Conservation (phyloP, 2,888 invertebrate genomes). For the Conops quadrifasciatus region DNA sequence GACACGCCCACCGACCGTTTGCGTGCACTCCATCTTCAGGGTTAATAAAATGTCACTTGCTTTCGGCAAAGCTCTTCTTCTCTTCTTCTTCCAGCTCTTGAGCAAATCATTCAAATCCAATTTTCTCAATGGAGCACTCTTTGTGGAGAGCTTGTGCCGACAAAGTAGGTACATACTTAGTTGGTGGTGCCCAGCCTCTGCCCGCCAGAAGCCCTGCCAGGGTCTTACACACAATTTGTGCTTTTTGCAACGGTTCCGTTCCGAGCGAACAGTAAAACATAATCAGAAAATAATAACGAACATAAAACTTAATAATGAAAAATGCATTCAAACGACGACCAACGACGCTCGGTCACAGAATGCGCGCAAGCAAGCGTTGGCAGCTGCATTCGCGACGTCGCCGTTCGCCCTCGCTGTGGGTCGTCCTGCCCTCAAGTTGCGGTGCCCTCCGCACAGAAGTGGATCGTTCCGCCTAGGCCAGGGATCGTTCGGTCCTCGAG, state of each 20-base stretch:
- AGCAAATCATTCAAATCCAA: conserved; percentile 37
- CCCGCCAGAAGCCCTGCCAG: background rate
- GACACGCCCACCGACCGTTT: background rate
- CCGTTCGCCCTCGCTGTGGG: background rate
- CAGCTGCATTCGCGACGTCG: background rate
- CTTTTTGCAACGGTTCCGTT: conserved; percentile 5
- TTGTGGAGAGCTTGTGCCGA: conserved; percentile 25
- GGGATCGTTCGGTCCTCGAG: conserved; percentile 15
- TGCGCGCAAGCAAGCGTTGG: background rate
- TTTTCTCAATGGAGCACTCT: conserved; percentile 21
- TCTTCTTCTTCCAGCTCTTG: background rate
- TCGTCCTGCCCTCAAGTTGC: background rate
- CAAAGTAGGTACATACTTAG: conserved; percentile 17
- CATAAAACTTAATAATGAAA: conserved; percentile 42
- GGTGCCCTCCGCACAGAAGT: conserved; percentile 20
- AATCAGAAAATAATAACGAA: conserved; percentile 43
- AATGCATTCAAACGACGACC: conserved; percentile 36
- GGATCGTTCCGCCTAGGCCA: background rate
- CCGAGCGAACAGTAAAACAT: conserved; percentile 28
- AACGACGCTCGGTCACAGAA: background rate
- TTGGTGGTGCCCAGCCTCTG: background rate
- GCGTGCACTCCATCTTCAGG: background rate
- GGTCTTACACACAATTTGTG: background rate
- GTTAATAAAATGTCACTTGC: background rate
- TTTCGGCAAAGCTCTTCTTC: background rate